Evolutionary conservation across 2,888 invertebrate species (phyloP).

Genomic region (Lepidochitona cinerea): DNA sequence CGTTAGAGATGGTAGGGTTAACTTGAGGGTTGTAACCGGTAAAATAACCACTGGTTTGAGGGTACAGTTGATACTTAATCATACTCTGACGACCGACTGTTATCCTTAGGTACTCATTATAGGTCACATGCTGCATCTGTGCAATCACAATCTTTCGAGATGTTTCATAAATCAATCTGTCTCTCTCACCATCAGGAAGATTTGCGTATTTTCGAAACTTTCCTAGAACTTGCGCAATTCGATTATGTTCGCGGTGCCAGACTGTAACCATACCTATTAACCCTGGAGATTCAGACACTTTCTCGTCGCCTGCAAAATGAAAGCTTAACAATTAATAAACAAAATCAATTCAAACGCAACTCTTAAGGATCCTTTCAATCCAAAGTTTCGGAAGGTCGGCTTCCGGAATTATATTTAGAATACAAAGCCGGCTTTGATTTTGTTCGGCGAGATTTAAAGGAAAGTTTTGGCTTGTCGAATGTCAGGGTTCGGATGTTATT

Average conservation of each 20-base stretch:
- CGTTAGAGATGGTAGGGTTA: constrained; percentile 49
- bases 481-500: too few species aligned
- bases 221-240: constrained; percentile 74
- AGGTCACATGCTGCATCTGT: constrained; percentile 18
- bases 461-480: too few species aligned
- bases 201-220: constrained; percentile 70
- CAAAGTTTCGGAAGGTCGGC: too few species aligned
- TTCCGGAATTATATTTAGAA: too few species aligned
- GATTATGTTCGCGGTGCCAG: constrained; percentile 89
- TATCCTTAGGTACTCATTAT: constrained; percentile 19
- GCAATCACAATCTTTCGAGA: constrained; percentile 47
- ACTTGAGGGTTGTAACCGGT: constrained; percentile 17
- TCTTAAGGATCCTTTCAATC: too few species aligned
- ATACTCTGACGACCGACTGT: not conserved
- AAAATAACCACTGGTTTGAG: not conserved
- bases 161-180: constrained; percentile 83
- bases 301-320: constrained; percentile 77
- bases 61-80: not conserved
- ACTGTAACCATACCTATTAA: constrained; percentile 88
- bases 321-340: too few species aligned
- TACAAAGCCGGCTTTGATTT: too few species aligned
- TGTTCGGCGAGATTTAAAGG: too few species aligned
- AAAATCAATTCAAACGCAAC: too few species aligned
- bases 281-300: constrained; percentile 88
- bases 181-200: constrained; percentile 83